Percentiles rank a stretch among this genome's conserved stretches.
Evolutionary conservation across 2,113 vertebrate genomes (phyloP).

Genomic region (Etheostoma spectabile): DNA sequence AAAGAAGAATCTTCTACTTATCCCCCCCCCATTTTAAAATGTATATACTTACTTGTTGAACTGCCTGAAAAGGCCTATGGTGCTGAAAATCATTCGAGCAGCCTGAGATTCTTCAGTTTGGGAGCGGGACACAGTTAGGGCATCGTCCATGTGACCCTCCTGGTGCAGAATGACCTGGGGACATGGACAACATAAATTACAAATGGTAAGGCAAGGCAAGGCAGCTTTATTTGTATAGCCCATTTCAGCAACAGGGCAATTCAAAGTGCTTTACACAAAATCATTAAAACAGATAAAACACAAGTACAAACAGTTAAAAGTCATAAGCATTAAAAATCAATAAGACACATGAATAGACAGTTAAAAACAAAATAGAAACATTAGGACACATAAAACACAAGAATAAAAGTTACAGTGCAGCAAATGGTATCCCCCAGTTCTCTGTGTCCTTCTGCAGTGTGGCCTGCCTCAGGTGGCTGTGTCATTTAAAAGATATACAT

Average conservation of each 20-base stretch:
- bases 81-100: constrained; percentile 94
- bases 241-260: no score
- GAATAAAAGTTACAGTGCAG: no score
- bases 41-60: constrained; percentile 88
- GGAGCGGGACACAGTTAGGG: constrained; percentile 89
- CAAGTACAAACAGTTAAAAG: no score
- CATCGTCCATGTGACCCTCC: constrained; percentile 95
- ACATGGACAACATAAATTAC: constrained; percentile 4
- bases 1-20: not conserved
- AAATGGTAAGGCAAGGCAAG: no score
- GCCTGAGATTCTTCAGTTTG: constrained; percentile 94
- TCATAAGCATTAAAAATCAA: no score
- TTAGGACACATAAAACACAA: no score
- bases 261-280: no score
- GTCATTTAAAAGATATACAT: not conserved
- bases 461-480: not conserved
- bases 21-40: not conserved
- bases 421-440: not conserved
- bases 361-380: no score
- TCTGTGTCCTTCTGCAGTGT: not conserved
- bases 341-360: no score
- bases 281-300: no score
- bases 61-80: constrained; percentile 89
- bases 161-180: constrained; percentile 92
- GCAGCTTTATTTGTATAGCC: no score